These are phyloP conservation scores for Plestiodon gilberti DNA, from an alignment of 2,113 vertebrate genomes.

Conservation along the genomic window DNA sequence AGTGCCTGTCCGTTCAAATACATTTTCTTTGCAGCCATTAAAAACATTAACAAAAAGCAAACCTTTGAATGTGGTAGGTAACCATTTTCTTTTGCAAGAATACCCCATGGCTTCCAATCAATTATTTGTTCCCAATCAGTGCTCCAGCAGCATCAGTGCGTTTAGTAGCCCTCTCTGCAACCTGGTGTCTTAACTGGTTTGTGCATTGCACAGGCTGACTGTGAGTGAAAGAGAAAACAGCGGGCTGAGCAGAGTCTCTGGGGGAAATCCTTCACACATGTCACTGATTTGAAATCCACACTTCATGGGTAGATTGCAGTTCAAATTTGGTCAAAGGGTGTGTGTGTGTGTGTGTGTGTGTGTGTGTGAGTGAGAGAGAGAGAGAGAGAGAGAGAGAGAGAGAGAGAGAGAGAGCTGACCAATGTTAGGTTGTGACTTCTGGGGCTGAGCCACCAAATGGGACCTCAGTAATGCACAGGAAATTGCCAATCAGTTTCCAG, in stretches of 20 bases:
- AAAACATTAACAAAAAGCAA: neutral
- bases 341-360: no score
- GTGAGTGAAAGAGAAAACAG: neutral
- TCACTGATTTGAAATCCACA: conserved; percentile 22
- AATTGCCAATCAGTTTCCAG: neutral
- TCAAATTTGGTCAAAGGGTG: neutral
- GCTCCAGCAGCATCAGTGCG: neutral
- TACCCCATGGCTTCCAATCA: neutral
- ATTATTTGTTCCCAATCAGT: fast-evolving
- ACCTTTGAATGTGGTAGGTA: fast-evolving
- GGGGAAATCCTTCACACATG: conserved; percentile 15
- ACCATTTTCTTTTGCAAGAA: neutral
- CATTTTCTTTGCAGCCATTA: neutral
- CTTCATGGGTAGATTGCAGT: neutral
- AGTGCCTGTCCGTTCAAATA: neutral
- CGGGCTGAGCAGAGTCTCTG: neutral
- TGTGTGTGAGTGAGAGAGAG: no score
- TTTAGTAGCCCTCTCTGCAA: neutral
- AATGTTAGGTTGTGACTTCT: neutral
- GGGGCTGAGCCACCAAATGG: neutral
- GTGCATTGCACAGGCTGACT: neutral
- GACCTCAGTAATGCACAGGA: neutral
- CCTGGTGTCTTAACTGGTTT: neutral
- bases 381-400: no score
- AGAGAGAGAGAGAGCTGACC: no score